These are phyloP conservation scores for Chelonus formosanus DNA, from an alignment of 2,888 invertebrate species.

Conservation along the genomic window DNA sequence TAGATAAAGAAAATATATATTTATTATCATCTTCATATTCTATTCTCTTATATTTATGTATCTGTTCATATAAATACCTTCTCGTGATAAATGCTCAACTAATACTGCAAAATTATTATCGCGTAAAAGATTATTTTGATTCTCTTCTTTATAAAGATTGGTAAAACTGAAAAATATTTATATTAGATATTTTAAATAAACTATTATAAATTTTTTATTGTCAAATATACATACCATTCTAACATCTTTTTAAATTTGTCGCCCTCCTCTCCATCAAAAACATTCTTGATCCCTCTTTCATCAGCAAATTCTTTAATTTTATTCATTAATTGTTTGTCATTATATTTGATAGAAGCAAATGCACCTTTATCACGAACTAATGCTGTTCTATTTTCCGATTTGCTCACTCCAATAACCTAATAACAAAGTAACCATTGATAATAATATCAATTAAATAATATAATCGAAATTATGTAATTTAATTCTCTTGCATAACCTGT, in stretches of 20 bases:
- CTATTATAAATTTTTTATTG: conserved; percentile 9
- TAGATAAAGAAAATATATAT: conserved; percentile 38
- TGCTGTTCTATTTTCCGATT: conserved; percentile 70
- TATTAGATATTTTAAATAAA: conserved; percentile 15
- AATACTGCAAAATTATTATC: conserved; percentile 57
- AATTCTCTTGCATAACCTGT: conserved; percentile 63
- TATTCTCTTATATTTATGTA: neutral
- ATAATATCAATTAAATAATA: conserved; percentile 8
- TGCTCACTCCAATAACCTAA: conserved; percentile 76
- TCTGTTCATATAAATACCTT: conserved; percentile 46
- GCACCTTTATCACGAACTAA: conserved; percentile 72
- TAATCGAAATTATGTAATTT: neutral
- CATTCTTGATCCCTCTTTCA: conserved; percentile 71
- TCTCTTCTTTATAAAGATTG: conserved; percentile 51
- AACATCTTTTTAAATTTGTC: conserved; percentile 69
- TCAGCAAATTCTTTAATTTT: conserved; percentile 69
- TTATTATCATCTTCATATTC: neutral
- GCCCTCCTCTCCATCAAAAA: conserved; percentile 74
- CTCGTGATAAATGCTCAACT: conserved; percentile 56
- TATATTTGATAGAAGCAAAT: conserved; percentile 71
- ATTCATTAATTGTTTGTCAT: conserved; percentile 67
- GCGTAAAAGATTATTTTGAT: conserved; percentile 50
- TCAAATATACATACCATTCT: conserved; percentile 67
- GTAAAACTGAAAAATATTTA: conserved; percentile 53
- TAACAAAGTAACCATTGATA: conserved; percentile 23